Base-by-base conservation (phyloP, 1,140 invertebrate species). In the Drosophila santomea region DNA sequence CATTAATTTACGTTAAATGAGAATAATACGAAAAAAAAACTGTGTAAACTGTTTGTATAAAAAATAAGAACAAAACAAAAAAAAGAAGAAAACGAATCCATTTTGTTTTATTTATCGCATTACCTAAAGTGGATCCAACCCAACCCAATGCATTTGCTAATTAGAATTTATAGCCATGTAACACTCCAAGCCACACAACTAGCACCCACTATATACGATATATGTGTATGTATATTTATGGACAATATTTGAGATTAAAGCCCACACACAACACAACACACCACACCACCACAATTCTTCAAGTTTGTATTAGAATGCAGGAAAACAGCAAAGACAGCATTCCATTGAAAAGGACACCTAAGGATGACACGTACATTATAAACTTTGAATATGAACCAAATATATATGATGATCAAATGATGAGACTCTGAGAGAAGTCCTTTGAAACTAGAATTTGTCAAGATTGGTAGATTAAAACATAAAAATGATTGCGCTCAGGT, bases 401-500 rank as follows among this genome's bases (percentile, higher is more conserved):
- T 11, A 55, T 11, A 55, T 58, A 44, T 57, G 48, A 62, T 79
- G 59, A 68, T 52, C 44, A 48, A 45, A 51, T 79, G 56, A 68
- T 52, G 52, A 48, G 51, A 51, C 54, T 47, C 36, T 47, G 38
- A 55, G 44, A 10, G 47, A 61, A 48, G 41, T 44, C 47, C 55
- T 61, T 84, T 50, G 62, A 73, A 76, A 80, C 48, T 39, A 32
- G 12, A 48, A 58, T 71, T 41, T 43, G 52, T 56, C 43, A 58
- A 44, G 43, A 48, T 71, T 44, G 59, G 72, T 73, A 41, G 56
- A 45, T 32, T 35, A 50, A 61, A 73, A 35, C 47, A 74, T 69
- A 64, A 54, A 83, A 82, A 69, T 69, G 68, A 90, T 84, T 75
- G 85, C 80, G 85, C 84, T 89, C 84, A 89, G 84, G 84, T 90